Percentiles rank a stretch among this genome's conserved stretches.
These are phyloP conservation scores for Antigone vipio DNA, from an alignment of 2,113 vertebrate species.

Conservation along the genomic window DNA sequence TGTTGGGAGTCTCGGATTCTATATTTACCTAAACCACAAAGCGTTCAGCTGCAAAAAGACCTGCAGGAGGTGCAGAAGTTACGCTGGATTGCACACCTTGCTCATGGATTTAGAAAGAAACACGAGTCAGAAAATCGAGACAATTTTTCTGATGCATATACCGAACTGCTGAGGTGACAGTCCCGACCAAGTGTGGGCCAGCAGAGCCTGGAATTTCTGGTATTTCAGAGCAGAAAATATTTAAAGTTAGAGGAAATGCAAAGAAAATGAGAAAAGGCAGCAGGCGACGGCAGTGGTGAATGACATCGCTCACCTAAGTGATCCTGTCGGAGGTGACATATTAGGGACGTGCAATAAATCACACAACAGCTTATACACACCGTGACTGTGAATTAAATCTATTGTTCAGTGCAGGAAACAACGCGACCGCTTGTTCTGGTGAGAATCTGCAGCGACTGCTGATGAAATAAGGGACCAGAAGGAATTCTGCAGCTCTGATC, in stretches of 20 bases:
- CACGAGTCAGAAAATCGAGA: not conserved
- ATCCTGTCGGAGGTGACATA: not conserved
- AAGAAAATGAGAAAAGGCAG: not conserved
- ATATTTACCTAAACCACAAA: not conserved
- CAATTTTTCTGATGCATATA: not conserved
- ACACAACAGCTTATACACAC: not conserved
- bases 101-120: rapidly evolving
- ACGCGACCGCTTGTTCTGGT: rapidly evolving
- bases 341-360: not conserved
- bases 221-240: not conserved
- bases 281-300: not conserved
- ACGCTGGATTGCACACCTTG: rapidly evolving
- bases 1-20: not conserved
- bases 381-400: rapidly evolving
- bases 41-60: not conserved
- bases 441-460: not conserved
- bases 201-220: not conserved
- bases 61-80: not conserved
- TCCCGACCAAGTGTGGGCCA: not conserved
- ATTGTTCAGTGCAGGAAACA: not conserved
- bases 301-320: rapidly evolving
- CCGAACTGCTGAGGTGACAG: not conserved
- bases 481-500: not conserved
- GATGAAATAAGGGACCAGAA: not conserved
- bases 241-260: not conserved